A percentile compares a stretch with the other conserved stretches of the same genome.
Evolutionary conservation across 2,888 invertebrate genomes (phyloP).

Genomic region (Physocephala rufipes): DNA sequence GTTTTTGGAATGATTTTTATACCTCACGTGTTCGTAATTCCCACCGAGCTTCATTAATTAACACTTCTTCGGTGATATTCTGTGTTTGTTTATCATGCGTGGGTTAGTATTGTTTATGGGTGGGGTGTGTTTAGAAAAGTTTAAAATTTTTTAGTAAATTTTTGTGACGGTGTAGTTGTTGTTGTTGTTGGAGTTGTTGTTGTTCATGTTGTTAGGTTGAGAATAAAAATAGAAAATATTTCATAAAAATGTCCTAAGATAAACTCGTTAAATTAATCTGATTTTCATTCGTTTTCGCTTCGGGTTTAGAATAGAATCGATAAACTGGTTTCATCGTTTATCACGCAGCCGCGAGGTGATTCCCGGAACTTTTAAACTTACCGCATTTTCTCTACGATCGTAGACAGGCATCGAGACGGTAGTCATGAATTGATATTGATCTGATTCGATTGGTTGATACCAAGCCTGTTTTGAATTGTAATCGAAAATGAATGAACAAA

Average conservation of each 20-base stretch:
- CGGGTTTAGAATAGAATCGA: not conserved
- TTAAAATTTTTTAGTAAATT: constrained; percentile 25
- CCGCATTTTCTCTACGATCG: constrained; percentile 85
- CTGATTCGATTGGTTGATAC: constrained; percentile 67
- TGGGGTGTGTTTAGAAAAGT: constrained; percentile 29
- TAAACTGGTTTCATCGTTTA: no score
- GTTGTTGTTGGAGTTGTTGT: constrained; percentile 6
- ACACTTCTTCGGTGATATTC: constrained; percentile 96
- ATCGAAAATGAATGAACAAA: not conserved
- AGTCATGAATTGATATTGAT: constrained; percentile 83
- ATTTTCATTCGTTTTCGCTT: not conserved
- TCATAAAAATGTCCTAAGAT: no score
- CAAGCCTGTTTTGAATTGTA: constrained; percentile 53
- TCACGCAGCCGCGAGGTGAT: not conserved
- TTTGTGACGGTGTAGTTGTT: not conserved
- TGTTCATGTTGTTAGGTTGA: constrained; percentile 16
- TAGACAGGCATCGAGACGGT: constrained; percentile 94
- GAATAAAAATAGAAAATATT: constrained; percentile 34
- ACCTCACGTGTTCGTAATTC: constrained; percentile 93
- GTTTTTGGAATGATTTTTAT: constrained; percentile 62
- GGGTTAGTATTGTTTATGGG: no score
- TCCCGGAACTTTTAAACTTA: constrained; percentile 67
- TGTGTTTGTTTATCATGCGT: constrained; percentile 67
- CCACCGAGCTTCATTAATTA: constrained; percentile 94
- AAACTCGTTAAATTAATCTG: constrained; percentile 14